Conservation (phyloP, 2,888 invertebrate species). For the Eledona agricola region DNA sequence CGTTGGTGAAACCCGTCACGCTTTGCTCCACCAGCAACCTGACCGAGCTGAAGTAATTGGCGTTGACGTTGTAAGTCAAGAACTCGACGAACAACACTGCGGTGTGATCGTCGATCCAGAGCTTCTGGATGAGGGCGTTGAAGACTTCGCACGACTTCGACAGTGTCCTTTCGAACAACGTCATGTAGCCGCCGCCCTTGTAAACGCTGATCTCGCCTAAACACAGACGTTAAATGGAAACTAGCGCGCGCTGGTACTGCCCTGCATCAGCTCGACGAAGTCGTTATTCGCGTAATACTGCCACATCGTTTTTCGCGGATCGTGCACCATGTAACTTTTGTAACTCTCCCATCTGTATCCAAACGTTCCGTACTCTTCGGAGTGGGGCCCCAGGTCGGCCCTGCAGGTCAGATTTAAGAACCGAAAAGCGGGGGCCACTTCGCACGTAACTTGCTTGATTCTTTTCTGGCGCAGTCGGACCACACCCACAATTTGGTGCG, state of each 20-base stretch:
- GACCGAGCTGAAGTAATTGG: constrained; percentile 51
- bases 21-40: constrained; percentile 48
- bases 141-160: constrained; percentile 48
- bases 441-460: constrained; percentile 30
- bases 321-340: constrained; percentile 22
- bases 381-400: constrained; percentile 15
- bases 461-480: constrained; percentile 46
- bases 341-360: constrained; percentile 38
- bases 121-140: constrained; percentile 43
- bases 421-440: constrained; percentile 37
- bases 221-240: constrained; percentile 19
- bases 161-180: constrained; percentile 48
- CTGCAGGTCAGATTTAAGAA: constrained; percentile 44
- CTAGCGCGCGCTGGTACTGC: no score
- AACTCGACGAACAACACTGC: constrained; percentile 50
- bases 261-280: no score
- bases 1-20: constrained; percentile 46
- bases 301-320: constrained; percentile 43
- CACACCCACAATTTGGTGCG: constrained; percentile 50
- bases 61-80: constrained; percentile 49
- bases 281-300: no score
- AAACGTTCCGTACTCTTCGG: constrained; percentile 38
- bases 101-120: constrained; percentile 50
- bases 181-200: constrained; percentile 51
- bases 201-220: constrained; percentile 48